Evolutionary conservation across 2,888 invertebrate species (phyloP), one percentile per base, ranked within the genome.

Genomic region (Stratiomys singularior): DNA sequence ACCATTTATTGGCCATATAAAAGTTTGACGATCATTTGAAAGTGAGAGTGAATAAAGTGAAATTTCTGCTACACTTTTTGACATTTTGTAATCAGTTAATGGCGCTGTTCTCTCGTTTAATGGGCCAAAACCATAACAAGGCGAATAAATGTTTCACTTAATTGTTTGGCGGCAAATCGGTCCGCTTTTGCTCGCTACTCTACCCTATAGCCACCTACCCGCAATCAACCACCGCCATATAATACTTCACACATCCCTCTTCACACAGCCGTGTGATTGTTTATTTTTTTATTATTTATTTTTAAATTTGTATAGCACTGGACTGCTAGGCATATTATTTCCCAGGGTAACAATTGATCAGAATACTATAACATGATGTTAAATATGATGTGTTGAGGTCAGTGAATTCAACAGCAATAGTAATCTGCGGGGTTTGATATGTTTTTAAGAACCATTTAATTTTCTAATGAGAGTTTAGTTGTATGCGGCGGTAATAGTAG

Each of bases 1-100:
- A 80, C 80, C 72, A 76, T 80, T 80, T 80, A 80, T 80, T 80
- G 78, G 77, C 76, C 77, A 80, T 80, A 80, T 79, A 80, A 80
- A 80, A 77, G 46, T 80, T 80, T 80, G 78, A 80, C 76, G 78
- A 80, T 80, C 78, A 77, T 67, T 72, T 69, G 77, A 78, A 78
- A 80, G 76, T 72, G 80, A 80, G 77, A 80, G 80, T 77, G 64
- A 78, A 67, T 78, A 67, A 63, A 69, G 77, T 69, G 71, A 77
- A 77, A 77, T 77, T 69, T 69, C 69, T 56, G 69, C 77, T 58
- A 77, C 77, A 69, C 56, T 77, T 77, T 77, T 77, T 77, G 77
- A 77, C 77, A 77, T 77, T 77, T 69, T 44, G 77, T 77, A 77
- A 77, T 77, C 77, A 63, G 58, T 77, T 77, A 77, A 77, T 77